Evolutionary conservation across 2,888 invertebrate genomes (phyloP).

Genomic region (Acrocera orbiculus): DNA sequence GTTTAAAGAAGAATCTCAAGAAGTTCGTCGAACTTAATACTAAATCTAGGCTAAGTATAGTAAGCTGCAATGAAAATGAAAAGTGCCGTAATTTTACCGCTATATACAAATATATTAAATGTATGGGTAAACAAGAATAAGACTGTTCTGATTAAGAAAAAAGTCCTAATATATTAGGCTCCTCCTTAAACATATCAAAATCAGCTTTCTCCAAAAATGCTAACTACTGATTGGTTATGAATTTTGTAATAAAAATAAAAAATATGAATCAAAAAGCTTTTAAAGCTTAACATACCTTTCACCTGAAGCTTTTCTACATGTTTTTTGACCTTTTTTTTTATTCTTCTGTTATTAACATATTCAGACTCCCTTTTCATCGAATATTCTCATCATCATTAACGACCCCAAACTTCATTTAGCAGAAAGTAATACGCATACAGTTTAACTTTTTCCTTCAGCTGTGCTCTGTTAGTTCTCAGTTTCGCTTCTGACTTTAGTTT

Average conservation of each 20-base stretch:
- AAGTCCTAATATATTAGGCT: no score
- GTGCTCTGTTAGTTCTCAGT: not conserved
- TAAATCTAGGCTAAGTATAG: conserved; percentile 33
- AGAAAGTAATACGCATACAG: not conserved
- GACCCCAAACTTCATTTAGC: conserved; percentile 4
- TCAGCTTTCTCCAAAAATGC: no score
- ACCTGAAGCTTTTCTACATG: no score
- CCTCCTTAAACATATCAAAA: no score
- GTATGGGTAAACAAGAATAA: not conserved
- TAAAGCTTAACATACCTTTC: no score
- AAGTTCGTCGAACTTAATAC: conserved; percentile 30
- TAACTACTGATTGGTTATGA: no score
- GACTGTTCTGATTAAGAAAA: not conserved
- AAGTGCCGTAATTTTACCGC: conserved; percentile 34
- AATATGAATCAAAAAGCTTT: no score
- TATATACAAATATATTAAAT: no score
- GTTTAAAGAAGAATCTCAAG: not conserved
- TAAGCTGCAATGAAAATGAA: conserved; percentile 34
- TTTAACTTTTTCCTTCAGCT: not conserved
- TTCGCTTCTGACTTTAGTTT: conserved; percentile 4
- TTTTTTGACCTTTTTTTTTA: no score
- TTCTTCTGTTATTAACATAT: not conserved
- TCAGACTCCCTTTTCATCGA: conserved; percentile 6
- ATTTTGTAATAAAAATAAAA: no score
- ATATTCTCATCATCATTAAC: conserved; percentile 2